Evolutionary conservation across 1,140 invertebrate species (phyloP), one percentile per base, ranked within the genome.

Genomic region (Chlorops oryzae): DNA sequence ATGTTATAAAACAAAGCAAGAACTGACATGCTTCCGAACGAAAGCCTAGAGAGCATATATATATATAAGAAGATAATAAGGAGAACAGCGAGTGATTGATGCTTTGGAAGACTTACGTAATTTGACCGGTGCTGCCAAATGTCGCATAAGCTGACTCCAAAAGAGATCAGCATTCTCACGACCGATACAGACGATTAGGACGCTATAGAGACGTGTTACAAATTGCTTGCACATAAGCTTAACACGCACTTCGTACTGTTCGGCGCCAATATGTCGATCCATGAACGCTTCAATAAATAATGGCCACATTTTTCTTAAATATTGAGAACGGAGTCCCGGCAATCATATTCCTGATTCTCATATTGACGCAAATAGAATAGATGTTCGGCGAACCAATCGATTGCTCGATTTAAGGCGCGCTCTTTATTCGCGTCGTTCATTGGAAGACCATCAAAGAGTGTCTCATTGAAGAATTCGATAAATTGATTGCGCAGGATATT

Each of bases 171-270:
- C 62, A 55, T 66, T 68, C 24, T 38, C 41, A 15, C 54, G 47
- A 38, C 69, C 70, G 32, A 69, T 55, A 42, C 69, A 72, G 17
- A 67, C 40, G 20, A 58, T 49, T 7, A 72, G 58, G 24, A 71
- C 65, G 42, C 56, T 59, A 38, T 56, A 67, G 5, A 72, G 54
- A 5, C 62, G 60, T 35, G 47, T 55, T 17, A 59, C 47, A 24
- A 72, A 65, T 54, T 56, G 47, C 0, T 62, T 56, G 13, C 61
- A 60, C 35, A 67, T 70, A 13, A 69, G 57, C 35, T 66, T 71
- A 2, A 79, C 61, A 10, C 61, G 70, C 41, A 74, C 61, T 20
- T 74, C 75, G 23, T 77, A 72, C 6, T 69, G 70, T 1, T 59
- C 47, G 2, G 64, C 58, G 55, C 70, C 62, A 3, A 69, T 56